Conservation (phyloP, 2,113 vertebrate species). For the Varanus komodoensis region DNA sequence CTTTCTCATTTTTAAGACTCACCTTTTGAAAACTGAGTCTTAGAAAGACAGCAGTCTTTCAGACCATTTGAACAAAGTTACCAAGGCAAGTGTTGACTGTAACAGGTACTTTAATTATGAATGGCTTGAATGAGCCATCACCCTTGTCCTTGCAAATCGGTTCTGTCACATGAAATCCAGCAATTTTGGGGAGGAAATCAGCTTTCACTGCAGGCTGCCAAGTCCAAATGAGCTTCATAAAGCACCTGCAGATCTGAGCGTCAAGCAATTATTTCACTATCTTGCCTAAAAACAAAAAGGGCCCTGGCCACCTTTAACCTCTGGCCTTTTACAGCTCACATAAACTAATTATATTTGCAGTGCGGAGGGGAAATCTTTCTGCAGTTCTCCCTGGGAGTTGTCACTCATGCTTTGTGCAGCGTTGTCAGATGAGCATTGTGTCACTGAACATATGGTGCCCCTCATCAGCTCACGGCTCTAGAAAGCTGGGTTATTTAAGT, state of each 20-base stretch:
- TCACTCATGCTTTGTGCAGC: constrained; percentile 82
- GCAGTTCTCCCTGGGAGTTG: constrained; percentile 77
- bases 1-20: background rate
- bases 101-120: constrained; percentile 71
- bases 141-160: constrained; percentile 82
- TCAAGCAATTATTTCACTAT: constrained; percentile 90
- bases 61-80: constrained; percentile 34
- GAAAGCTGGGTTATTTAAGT: constrained; percentile 66
- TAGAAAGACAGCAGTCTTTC: constrained; percentile 29
- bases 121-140: constrained; percentile 79
- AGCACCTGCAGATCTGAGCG: constrained; percentile 91
- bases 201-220: constrained; percentile 81
- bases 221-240: constrained; percentile 86
- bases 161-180: constrained; percentile 84
- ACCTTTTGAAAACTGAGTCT: constrained; percentile 1
- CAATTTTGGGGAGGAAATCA: constrained; percentile 75
- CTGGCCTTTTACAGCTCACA: constrained; percentile 94
- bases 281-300: constrained; percentile 91
- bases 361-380: constrained; percentile 59
- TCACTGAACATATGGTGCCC: constrained; percentile 69
- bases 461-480: constrained; percentile 83
- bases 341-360: constrained; percentile 95
- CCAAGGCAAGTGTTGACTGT: constrained; percentile 63
- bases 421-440: constrained; percentile 76
- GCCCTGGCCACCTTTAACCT: constrained; percentile 85